Evolutionary conservation across 2,113 vertebrate genomes (phyloP).

Genomic region (Piliocolobus tephrosceles): DNA sequence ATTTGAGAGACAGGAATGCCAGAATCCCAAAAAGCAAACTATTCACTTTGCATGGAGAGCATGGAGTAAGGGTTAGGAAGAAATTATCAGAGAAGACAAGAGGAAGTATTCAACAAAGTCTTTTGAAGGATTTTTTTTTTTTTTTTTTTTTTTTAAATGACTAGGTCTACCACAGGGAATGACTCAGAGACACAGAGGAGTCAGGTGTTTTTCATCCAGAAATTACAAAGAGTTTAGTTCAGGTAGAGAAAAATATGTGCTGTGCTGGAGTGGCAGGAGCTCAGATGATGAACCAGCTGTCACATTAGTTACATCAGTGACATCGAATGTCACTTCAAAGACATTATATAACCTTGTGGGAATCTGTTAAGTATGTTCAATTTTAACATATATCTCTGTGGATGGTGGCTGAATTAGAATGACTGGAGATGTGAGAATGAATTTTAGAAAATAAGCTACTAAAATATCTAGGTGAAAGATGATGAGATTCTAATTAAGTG

Average conservation of each 20-base stretch:
- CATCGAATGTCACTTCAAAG: neutral
- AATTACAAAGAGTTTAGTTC: neutral
- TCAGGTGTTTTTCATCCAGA: neutral
- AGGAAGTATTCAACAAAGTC: neutral
- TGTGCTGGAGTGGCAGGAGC: neutral
- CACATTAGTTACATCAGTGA: neutral
- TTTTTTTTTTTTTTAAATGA: neutral
- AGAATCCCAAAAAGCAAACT: neutral
- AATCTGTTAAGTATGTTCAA: neutral
- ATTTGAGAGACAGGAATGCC: neutral
- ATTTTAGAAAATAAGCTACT: neutral
- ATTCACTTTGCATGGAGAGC: neutral
- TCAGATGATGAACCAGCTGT: neutral
- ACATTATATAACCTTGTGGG: neutral
- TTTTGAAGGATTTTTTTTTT: neutral
- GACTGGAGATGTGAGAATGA: neutral
- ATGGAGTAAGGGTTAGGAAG: neutral
- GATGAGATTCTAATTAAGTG: neutral
- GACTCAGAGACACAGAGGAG: neutral
- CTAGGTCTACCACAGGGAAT: neutral
- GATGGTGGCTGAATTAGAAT: neutral
- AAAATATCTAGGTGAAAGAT: neutral
- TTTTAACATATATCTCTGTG: neutral
- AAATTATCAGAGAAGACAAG: neutral
- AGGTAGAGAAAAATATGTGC: neutral